Base-by-base conservation (phyloP, 2,113 vertebrate genomes). In the Hydrolagus affinis region DNA sequence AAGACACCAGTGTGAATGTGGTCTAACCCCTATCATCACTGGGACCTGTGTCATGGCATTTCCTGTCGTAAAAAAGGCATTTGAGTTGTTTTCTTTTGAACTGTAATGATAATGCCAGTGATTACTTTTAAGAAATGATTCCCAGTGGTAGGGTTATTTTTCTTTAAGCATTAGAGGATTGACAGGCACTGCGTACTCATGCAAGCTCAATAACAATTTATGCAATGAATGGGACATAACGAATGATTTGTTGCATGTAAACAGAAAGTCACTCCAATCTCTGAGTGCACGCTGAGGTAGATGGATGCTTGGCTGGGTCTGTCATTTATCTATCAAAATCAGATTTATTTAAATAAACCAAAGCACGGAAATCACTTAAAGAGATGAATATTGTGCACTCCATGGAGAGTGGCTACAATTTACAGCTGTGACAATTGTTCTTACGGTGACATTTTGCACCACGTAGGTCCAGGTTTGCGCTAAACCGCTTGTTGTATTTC, bases 171-270 rank as follows among this genome's bases (percentile, higher is more conserved):
- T 44, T 44, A 44, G 72, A 74, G 4, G 8, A 44, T 74, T 74
- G 14, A 8, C 32, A 74, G 72, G 72, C 21, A 30, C 11, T 0
- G 72, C 19, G 44, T 74, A 56, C 44, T 74, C 21, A 9, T 44
- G 44, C 30, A 44, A 44, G 14, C 72, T 21, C 32, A 74, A 44
- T 44, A 44, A 44, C 44, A 44, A 44, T 74, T 44, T 44, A 44
- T 19, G 30, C 72, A 9, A 74, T 44, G 32, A 74, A 19, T 44
- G 72, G 44, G 32, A 87, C 85, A 88, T 62, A 87, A 90, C 90
- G 86, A 88, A 90, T 90, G 90, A 91, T 91, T 91, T 90, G 90
- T 92, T 90, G 89, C 88, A 88, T 89, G 88, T 88, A 88, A 90
- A 86, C 88, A 89, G 89, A 87, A 89, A 87, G 88, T 87, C 87